Evolutionary conservation across 2,113 vertebrate species (phyloP), one percentile per base, ranked within the genome.

Genomic region (Lucifuga dentata): DNA sequence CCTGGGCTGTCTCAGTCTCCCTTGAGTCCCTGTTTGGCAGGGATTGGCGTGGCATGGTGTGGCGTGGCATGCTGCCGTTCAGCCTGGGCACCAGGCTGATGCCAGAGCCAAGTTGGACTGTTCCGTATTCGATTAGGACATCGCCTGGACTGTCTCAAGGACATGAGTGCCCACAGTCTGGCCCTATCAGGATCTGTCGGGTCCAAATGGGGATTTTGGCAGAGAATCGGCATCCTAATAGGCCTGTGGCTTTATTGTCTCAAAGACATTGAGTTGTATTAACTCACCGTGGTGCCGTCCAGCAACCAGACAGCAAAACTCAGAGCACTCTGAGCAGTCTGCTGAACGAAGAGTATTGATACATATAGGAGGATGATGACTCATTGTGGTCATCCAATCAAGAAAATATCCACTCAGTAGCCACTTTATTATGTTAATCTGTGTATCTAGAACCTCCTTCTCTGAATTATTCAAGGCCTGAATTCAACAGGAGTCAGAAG

Each of bases 1-100:
- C 82, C 81, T 67, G 69, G 82, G 75, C 85, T 81, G 81, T 80
- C 80, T 80, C 72, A 63, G 21, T 77, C 82, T 68, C 79, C 62
- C 74, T 56, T 50, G 80, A 79, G 85, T 29, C 55, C 57, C 80
- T 59, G 64, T 51, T 36, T 60, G 50, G 60, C 62, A 49, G 33
- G 55, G 58, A 32, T 52, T 19, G 61, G 60, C 16, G 55, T 62
- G 68, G 73, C 72, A 53, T 33, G 1, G 50, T 5, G 50, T 77
- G 3, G 7, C 26, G 7, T 7, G 26, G 26, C 26, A 3, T 29
- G 26, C 26, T 29, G 26, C 26, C 26, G 7, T 7, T 29, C 80
- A 73, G 68, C 52, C 79, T 36, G 63, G 35, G 72, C 70, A 24
- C 49, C 43, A 19, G 52, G 45, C 70, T 11, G 19, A 39, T 64